Evolutionary conservation across 1,140 invertebrate genomes (phyloP).

Genomic region (Lerema accius): DNA sequence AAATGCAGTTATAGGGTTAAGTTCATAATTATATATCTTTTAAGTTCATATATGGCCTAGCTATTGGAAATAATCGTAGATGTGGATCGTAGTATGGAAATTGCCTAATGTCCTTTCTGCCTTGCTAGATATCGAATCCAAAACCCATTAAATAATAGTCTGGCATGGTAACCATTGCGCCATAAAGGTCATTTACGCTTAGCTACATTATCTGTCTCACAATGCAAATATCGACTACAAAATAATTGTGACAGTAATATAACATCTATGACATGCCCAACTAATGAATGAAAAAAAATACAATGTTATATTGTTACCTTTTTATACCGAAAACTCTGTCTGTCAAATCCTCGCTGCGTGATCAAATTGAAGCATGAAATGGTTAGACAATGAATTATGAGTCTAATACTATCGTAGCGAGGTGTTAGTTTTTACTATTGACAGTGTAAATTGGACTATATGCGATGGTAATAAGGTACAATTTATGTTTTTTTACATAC

Average conservation of each 20-base stretch:
- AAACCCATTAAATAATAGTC: no score
- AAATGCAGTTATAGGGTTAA: no score
- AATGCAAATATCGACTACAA: not conserved
- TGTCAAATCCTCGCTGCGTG: slow-evolving; percentile 46
- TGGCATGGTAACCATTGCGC: no score
- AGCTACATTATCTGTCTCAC: no score
- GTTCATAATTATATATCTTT: no score
- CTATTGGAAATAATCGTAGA: no score
- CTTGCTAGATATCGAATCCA: no score
- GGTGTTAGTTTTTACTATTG: not conserved
- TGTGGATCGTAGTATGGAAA: no score
- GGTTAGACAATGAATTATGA: not conserved
- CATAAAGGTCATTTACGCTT: no score
- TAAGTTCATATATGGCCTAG: no score
- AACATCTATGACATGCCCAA: not conserved
- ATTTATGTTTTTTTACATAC: slow-evolving; percentile 39
- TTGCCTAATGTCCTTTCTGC: no score
- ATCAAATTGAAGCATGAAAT: slow-evolving; percentile 20
- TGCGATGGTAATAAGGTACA: not conserved
- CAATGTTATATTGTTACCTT: slow-evolving; percentile 42
- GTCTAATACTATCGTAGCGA: not conserved
- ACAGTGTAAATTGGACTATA: not conserved
- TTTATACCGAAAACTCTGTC: slow-evolving; percentile 36
- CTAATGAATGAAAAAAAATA: not conserved
- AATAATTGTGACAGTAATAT: no score